These are phyloP conservation scores for Sphaerophoria taeniata DNA, from an alignment of 2,888 invertebrate species.

Conservation along the genomic window DNA sequence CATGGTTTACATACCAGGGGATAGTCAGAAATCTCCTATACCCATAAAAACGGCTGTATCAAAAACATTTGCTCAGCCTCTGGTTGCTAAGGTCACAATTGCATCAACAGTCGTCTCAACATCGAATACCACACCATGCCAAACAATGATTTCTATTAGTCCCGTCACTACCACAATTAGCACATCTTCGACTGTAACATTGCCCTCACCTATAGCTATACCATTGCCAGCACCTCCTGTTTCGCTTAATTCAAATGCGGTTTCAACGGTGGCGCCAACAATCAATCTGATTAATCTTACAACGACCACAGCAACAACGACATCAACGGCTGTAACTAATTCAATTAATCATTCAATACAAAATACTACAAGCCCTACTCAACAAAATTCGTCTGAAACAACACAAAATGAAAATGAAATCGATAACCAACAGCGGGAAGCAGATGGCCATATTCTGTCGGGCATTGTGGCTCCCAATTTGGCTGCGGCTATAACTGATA, in stretches of 20 bases:
- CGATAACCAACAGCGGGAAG: slow-evolving; percentile 20
- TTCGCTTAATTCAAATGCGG: slow-evolving; percentile 16
- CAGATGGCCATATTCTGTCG: slow-evolving; percentile 82
- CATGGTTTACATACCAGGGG: slow-evolving; percentile 82
- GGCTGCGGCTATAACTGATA: slow-evolving; percentile 79
- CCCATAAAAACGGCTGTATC: slow-evolving; percentile 81
- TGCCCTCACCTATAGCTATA: slow-evolving; percentile 10
- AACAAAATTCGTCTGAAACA: slow-evolving; percentile 61
- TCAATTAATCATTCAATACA: slow-evolving; percentile 44
- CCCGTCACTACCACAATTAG: not conserved
- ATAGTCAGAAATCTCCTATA: slow-evolving; percentile 74
- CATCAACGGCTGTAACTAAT: slow-evolving; percentile 45
- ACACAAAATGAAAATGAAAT: slow-evolving; percentile 4
- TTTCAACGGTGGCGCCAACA: slow-evolving; percentile 22
- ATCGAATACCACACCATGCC: slow-evolving; percentile 24
- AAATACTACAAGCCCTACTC: slow-evolving; percentile 77
- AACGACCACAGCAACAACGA: slow-evolving; percentile 20
- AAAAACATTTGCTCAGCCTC: slow-evolving; percentile 69
- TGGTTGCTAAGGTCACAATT: slow-evolving; percentile 25
- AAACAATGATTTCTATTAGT: not conserved
- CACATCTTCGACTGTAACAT: not conserved
- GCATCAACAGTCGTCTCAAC: slow-evolving; percentile 33
- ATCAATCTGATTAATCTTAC: slow-evolving; percentile 13
- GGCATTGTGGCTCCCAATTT: slow-evolving; percentile 79
- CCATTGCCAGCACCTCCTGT: slow-evolving; percentile 27